A percentile compares a stretch with the other conserved stretches of the same genome.
These are phyloP conservation scores for Diachasma alloeum DNA, from an alignment of 1,140 invertebrate species.

Conservation along the genomic window DNA sequence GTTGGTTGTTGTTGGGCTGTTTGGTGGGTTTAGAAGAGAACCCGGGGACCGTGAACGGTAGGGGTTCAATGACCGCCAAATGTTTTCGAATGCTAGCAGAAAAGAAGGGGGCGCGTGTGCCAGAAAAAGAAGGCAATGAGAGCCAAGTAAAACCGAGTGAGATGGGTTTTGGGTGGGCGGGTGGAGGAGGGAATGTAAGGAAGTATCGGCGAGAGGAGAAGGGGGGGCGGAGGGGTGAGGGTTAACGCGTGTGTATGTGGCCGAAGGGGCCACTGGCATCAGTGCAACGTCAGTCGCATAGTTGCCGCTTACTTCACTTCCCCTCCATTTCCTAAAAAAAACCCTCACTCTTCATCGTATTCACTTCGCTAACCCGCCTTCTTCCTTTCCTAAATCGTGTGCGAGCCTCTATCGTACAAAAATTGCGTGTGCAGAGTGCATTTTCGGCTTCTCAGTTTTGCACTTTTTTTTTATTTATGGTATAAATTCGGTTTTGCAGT, in stretches of 20 bases:
- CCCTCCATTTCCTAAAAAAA: conserved; percentile 24
- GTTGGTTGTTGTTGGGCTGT: conserved; percentile 55
- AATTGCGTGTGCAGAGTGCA: conserved; percentile 56
- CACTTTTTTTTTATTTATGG: background rate
- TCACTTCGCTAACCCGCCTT: conserved; percentile 3
- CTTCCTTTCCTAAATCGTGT: conserved; percentile 23
- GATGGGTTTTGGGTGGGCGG: background rate
- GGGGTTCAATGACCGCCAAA: conserved; percentile 61
- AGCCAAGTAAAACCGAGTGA: background rate
- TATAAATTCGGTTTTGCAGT: background rate
- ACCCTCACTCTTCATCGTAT: background rate
- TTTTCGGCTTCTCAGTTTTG: conserved; percentile 37
- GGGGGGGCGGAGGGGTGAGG: background rate
- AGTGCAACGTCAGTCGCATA: conserved; percentile 22
- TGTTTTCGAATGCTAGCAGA: conserved; percentile 54
- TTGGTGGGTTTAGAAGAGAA: conserved; percentile 51
- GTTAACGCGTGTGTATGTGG: background rate
- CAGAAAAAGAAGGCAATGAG: conserved; percentile 9
- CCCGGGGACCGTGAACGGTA: conserved; percentile 31
- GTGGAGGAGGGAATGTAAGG: conserved; percentile 24
- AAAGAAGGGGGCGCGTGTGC: conserved; percentile 40
- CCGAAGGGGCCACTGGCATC: conserved; percentile 25
- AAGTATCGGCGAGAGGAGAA: background rate
- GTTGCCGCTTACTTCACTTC: conserved; percentile 32
- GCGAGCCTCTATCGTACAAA: conserved; percentile 36